Evolutionary conservation across 2,888 invertebrate genomes (phyloP), one percentile per base, ranked within the genome.

Genomic region (Nesidiocoris tenuis): DNA sequence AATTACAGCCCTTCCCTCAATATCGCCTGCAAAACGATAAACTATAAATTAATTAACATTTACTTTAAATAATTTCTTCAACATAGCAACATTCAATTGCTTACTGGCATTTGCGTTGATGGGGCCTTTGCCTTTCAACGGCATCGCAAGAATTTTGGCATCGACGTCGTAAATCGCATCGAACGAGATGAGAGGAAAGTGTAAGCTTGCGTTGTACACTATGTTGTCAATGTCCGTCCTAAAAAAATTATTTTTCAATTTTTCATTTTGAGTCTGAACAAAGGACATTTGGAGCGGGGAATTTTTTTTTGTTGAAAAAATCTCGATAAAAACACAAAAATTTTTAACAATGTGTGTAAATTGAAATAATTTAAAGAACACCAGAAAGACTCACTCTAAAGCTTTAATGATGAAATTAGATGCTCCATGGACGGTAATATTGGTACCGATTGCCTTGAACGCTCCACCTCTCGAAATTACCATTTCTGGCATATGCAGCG

Each of bases 371-470:
- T 24, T 59, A n/a, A n/a, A n/a, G n/a, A n/a, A n/a, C n/a, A n/a
- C n/a, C n/a, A n/a, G n/a, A n/a, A n/a, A n/a, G n/a, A 84, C 86
- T 86, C 82, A 88, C 89, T 86, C 88, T 64, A 90, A 80, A 57
- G 85, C 86, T 63, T 85, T 85, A 0, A 90, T 85, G 23, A 86
- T 83, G 80, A 87, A 90, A 79, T 89, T 87, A 80, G 90, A 89
- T 2, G 90, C 89, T 2, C 90, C 90, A 79, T 84, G 87, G 1
- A 89, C 87, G 77, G 87, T 86, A 79, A 90, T 86, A 79, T 90
- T 86, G 76, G 90, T 75, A 1, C 86, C 86, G 7, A 84, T 80
- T 0, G 87, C 87, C 17, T 81, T 83, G 25, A 88, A 82, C 85
- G 87, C 74, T 5, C 71, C 77, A 0, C 81, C 80, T 64, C 88